These are phyloP conservation scores for Echiichthys vipera DNA, from an alignment of 2,797 vertebrate genomes.

Conservation along the genomic window DNA sequence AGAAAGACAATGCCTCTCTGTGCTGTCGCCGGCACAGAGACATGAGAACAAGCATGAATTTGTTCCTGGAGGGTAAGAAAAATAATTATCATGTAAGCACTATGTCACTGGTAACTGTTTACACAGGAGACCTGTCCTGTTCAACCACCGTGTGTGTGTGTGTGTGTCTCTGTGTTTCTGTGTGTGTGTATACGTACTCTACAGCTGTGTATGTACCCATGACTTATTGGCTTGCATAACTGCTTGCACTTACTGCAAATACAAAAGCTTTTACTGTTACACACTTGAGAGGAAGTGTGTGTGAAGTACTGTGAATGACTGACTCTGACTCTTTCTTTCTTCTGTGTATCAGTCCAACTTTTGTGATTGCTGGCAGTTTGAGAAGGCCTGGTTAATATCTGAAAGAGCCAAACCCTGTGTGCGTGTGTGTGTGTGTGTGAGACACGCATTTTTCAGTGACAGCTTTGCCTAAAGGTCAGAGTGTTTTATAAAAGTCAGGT, in stretches of 20 bases:
- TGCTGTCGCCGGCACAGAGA: too few species aligned
- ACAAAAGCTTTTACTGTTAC: conserved; percentile 5
- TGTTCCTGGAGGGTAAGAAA: not conserved
- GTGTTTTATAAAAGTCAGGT: not conserved
- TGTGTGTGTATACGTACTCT: not conserved
- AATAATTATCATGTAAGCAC: not conserved
- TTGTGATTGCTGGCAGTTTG: not conserved
- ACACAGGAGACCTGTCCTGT: not conserved
- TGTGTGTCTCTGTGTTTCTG: too few species aligned
- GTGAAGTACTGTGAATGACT: not conserved
- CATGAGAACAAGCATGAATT: too few species aligned
- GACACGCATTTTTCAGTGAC: not conserved
- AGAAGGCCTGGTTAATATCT: not conserved
- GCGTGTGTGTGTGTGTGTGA: not conserved
- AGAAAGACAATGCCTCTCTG: too few species aligned
- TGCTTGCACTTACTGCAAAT: not conserved
- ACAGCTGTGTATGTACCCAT: not conserved
- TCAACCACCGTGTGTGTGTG: not conserved
- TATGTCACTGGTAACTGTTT: not conserved
- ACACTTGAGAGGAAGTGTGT: not conserved
- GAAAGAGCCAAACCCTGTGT: not conserved
- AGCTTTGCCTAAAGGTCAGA: not conserved
- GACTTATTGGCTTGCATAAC: not conserved
- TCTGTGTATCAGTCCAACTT: not conserved
- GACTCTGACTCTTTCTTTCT: not conserved